Base-by-base conservation (phyloP, 2,888 invertebrate genomes). In the Netelia virgata region DNA sequence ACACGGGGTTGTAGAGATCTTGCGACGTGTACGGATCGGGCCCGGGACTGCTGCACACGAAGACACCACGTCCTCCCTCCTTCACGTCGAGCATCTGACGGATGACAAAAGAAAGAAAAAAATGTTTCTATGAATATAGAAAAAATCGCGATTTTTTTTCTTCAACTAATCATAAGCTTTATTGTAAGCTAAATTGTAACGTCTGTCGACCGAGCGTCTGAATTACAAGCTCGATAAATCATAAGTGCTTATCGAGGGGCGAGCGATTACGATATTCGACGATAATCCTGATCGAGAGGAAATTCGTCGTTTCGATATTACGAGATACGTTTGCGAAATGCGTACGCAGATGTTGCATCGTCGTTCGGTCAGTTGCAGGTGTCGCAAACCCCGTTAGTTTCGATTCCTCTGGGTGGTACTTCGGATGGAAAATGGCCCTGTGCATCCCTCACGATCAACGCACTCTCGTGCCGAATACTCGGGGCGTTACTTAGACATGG, bases 1-100 rank as follows among this genome's bases (percentile, higher is more conserved):
- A 97, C 28, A 97, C 96, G 73, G 97, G 97, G 89, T 97, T 97
- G 90, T 96, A 95, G 91, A 96, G 94, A 90, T 95, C 95, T 91
- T 95, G 95, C 76, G 95, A 95, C 88, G 94, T 94, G 93, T 95
- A 95, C 50, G 96, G 96, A 93, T 96, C 96, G 20, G 96, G 96
- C 8, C 96, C 96, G 3, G 96, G 64, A 95, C 96, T 87, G 95
- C 92, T 93, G 89, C 93, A 93, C 83, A 92, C 91, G 88, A 93
- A 93, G 63, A 92, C 92, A 41, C 92, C 92, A 83, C 92, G 90
- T 66, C 89, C 88, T 70, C 90, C 88, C 70, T 92, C 92, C 86
- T 92, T 92, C 78, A 93, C 92, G 87, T 92, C 92, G 88, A 92
- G 92, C 93, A 93, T 93, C 93, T 93, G 89, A 66, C 81, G 86